Evolutionary conservation across 2,113 vertebrate genomes (phyloP).

Genomic region (Candoia aspera): DNA sequence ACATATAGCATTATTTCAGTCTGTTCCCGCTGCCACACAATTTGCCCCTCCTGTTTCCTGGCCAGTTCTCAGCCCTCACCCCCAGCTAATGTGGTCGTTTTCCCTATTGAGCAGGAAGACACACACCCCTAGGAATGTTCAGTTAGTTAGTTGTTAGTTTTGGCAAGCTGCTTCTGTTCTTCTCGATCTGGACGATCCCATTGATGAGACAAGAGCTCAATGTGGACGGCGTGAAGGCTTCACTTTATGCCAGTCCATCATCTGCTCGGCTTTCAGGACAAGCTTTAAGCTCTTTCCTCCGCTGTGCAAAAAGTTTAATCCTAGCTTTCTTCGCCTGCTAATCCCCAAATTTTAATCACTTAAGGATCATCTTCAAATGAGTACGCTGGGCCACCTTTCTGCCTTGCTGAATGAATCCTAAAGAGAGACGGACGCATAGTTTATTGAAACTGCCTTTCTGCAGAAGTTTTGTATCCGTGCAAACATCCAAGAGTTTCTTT

Average conservation of each 20-base stretch:
- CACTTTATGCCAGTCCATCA: background rate
- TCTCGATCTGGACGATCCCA: background rate
- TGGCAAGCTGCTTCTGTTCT: background rate
- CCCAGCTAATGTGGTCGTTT: background rate
- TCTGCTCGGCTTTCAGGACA: background rate
- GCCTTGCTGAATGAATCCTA: background rate
- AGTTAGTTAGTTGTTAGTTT: background rate
- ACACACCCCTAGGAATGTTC: background rate
- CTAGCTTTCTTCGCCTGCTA: background rate
- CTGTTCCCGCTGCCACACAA: no score
- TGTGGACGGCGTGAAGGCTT: background rate
- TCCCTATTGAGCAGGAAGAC: background rate
- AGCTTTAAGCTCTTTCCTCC: background rate
- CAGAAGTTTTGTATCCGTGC: background rate
- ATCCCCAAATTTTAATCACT: background rate
- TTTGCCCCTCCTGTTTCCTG: no score
- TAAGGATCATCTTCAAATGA: background rate
- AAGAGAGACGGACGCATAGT: background rate
- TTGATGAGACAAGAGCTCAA: background rate
- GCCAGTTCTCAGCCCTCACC: no score
- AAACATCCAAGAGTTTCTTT: background rate
- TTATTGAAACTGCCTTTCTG: background rate
- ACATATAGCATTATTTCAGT: no score
- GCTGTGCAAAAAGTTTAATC: background rate
- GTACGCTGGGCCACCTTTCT: background rate